phyloP scores from a whole-genome alignment of 2,888 invertebrate genomes.

The Dorcus hopei region DNA sequence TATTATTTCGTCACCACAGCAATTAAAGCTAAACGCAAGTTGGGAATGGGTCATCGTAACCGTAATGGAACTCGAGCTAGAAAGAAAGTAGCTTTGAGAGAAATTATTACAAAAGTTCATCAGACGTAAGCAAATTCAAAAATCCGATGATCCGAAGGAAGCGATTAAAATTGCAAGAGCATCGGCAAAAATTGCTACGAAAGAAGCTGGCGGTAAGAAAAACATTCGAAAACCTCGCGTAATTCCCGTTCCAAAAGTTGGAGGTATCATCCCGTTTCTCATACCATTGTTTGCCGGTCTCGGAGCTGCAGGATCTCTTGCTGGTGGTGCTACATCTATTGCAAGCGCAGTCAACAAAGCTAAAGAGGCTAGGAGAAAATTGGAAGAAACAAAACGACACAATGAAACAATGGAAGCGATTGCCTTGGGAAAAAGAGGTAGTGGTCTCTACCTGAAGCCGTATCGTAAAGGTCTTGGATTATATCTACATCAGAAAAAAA shows the following conservation, averaged over 20 bases:
- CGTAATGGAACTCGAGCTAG: not conserved
- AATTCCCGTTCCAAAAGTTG: too few species aligned
- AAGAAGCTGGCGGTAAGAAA: too few species aligned
- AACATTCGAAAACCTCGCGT: too few species aligned
- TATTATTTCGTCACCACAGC: slow-evolving; percentile 2
- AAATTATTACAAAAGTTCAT: not conserved
- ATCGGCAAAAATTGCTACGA: too few species aligned
- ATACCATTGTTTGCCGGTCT: too few species aligned
- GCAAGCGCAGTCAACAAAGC: too few species aligned
- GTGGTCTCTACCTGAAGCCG: slow-evolving; percentile 26
- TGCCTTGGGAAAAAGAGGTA: slow-evolving; percentile 9
- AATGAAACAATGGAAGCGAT: slow-evolving; percentile 31
- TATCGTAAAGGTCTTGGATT: slow-evolving; percentile 29
- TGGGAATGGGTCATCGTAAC: slow-evolving; percentile 13
- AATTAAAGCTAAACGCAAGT: slow-evolving; percentile 16
- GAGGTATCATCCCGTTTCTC: too few species aligned
- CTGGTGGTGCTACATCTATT: too few species aligned
- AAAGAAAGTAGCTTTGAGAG: not conserved
- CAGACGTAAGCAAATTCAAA: not conserved
- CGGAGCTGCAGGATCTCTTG: too few species aligned
- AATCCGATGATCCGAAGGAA: not conserved
- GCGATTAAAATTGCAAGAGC: slow-evolving; percentile 5
- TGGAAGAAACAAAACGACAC: slow-evolving; percentile 30
- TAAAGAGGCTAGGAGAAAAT: slow-evolving; percentile 21
- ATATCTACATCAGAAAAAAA: slow-evolving; percentile 22